Conservation (phyloP, 1,140 invertebrate species). For the Saccostrea echinata region DNA sequence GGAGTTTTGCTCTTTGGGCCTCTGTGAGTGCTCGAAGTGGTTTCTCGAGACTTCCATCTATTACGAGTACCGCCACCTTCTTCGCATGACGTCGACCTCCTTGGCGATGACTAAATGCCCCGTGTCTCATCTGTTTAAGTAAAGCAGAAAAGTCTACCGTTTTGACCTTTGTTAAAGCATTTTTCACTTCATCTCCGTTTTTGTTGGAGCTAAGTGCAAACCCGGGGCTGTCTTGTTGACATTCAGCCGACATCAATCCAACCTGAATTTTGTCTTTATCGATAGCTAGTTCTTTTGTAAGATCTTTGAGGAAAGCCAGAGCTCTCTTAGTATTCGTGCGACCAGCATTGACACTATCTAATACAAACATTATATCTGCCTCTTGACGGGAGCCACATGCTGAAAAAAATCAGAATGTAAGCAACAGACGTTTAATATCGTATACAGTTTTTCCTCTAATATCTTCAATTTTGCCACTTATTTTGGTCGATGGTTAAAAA, state of each 20-base stretch:
- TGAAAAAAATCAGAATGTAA: constrained; percentile 44
- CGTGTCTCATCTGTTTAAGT: constrained; percentile 61
- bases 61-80: constrained; percentile 66
- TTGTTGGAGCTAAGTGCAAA: constrained; percentile 58
- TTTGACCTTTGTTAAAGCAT: constrained; percentile 50
- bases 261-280: constrained; percentile 68
- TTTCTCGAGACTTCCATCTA: constrained; percentile 67
- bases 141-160: constrained; percentile 62
- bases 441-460: too few species aligned
- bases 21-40: constrained; percentile 67
- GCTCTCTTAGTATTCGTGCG: constrained; percentile 67
- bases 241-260: constrained; percentile 65
- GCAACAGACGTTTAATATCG: neutral
- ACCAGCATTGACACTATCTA: constrained; percentile 70
- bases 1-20: constrained; percentile 70
- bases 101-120: constrained; percentile 57
- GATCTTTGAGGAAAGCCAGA: constrained; percentile 65
- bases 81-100: constrained; percentile 67
- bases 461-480: too few species aligned
- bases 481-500: too few species aligned
- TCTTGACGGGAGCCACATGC: constrained; percentile 70
- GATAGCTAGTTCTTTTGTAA: constrained; percentile 64
- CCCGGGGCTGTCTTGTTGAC: constrained; percentile 54
- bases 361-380: constrained; percentile 72
- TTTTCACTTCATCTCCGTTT: constrained; percentile 54